Evolutionary conservation across 2,113 vertebrate species (phyloP).

Genomic region (Siniperca knerii): DNA sequence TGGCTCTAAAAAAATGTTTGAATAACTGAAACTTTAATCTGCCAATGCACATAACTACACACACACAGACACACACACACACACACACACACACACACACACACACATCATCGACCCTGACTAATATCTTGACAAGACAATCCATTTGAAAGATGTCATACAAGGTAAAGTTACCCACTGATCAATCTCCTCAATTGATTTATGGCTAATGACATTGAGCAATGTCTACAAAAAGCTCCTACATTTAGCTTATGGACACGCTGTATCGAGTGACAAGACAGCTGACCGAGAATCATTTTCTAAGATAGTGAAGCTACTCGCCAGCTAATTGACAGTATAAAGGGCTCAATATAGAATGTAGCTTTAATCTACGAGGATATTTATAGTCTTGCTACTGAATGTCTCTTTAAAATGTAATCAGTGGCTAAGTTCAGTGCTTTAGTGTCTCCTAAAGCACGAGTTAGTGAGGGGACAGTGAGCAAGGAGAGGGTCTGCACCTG

Average conservation of each 20-base stretch:
- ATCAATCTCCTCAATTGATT: constrained; percentile 62
- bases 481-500: not conserved
- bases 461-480: not conserved
- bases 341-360: constrained; percentile 35
- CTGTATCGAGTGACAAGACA: constrained; percentile 40
- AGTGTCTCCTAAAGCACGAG: not conserved
- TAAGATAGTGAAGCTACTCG: constrained; percentile 9
- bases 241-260: constrained; percentile 59
- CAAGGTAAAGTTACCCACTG: constrained; percentile 54
- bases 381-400: not conserved
- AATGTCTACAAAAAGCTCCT: constrained; percentile 51
- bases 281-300: constrained; percentile 20
- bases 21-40: constrained; percentile 29
- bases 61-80: not conserved
- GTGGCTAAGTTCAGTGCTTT: not conserved
- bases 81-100: not conserved
- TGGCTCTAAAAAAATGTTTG: constrained; percentile 31
- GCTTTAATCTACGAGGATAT: constrained; percentile 34
- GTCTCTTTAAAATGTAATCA: constrained; percentile 22
- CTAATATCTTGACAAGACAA: constrained; percentile 44
- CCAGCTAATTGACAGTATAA: constrained; percentile 41
- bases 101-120: constrained; percentile 10
- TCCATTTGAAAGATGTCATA: constrained; percentile 62
- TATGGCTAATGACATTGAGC: constrained; percentile 47
- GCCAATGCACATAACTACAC: not conserved